phyloP scores from a whole-genome alignment of 2,888 invertebrate genomes.

The Pollenia angustigena region DNA sequence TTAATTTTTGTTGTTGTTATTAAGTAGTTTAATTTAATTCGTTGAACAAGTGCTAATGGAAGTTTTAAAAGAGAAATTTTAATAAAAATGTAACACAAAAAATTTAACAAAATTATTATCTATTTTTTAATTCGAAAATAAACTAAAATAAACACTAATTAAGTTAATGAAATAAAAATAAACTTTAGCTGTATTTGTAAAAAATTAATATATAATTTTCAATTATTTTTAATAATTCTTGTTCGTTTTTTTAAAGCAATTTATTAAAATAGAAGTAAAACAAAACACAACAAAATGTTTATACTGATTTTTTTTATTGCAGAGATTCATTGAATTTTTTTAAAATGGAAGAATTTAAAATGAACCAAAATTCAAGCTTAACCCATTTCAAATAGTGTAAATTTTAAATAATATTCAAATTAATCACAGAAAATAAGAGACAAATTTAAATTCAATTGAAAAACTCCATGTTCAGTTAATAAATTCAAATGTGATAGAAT shows the following conservation, averaged over 20 bases:
- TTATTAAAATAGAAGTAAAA: no score
- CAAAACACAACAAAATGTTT: neutral
- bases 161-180: no score
- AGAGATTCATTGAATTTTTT: constrained; percentile 7
- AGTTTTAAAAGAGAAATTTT: constrained; percentile 26
- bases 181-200: neutral
- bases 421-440: no score
- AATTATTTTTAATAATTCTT: constrained; percentile 9
- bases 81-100: neutral
- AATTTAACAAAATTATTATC: neutral
- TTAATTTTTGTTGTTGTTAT: constrained; percentile 19
- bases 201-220: neutral
- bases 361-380: neutral
- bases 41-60: constrained; percentile 68
- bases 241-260: constrained; percentile 4
- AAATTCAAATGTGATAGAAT: no score
- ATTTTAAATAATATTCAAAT: no score
- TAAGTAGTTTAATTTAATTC: constrained; percentile 59
- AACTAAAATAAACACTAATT: no score
- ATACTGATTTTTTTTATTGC: no score
- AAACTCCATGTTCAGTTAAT: no score
- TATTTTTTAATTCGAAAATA: neutral
- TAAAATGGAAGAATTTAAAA: constrained; percentile 4
- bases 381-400: neutral
- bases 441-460: no score